Evolutionary conservation across 2,888 invertebrate species (phyloP).

Genomic region (Adineta ricciae): DNA sequence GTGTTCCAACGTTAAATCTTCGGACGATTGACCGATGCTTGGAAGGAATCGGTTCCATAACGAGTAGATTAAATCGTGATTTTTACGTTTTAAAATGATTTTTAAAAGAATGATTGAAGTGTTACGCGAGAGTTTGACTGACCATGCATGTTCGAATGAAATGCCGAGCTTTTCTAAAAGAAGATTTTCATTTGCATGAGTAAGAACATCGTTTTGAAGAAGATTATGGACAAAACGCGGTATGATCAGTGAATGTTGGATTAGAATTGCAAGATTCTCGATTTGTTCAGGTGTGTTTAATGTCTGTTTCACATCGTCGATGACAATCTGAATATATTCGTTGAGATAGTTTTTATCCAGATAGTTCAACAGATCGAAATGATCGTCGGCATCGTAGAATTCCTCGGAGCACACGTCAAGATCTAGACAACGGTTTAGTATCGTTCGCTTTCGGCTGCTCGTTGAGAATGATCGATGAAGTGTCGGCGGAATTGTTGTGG

Average conservation of each 20-base stretch:
- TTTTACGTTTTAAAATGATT: not conserved
- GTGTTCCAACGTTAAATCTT: not conserved
- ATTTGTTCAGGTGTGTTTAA: not conserved
- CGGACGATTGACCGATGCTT: not conserved
- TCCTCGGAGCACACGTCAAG: not conserved
- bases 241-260: not conserved
- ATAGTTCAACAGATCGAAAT: not conserved
- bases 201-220: not conserved
- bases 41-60: not conserved
- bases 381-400: not conserved
- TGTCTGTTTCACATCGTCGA: not conserved
- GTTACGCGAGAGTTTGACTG: not conserved
- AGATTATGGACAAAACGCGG: not conserved
- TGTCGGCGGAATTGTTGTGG: not conserved
- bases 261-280: not conserved
- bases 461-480: not conserved
- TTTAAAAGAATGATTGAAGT: not conserved
- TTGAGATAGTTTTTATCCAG: not conserved
- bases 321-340: not conserved
- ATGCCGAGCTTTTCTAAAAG: not conserved
- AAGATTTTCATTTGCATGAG: not conserved
- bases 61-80: not conserved
- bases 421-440: constrained; percentile 1
- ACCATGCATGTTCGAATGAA: not conserved
- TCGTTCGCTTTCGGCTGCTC: not conserved